Percentiles rank a stretch among this genome's conserved stretches.
Conservation (phyloP, 2,888 invertebrate species). For the Zaprionus obscuricornis region DNA sequence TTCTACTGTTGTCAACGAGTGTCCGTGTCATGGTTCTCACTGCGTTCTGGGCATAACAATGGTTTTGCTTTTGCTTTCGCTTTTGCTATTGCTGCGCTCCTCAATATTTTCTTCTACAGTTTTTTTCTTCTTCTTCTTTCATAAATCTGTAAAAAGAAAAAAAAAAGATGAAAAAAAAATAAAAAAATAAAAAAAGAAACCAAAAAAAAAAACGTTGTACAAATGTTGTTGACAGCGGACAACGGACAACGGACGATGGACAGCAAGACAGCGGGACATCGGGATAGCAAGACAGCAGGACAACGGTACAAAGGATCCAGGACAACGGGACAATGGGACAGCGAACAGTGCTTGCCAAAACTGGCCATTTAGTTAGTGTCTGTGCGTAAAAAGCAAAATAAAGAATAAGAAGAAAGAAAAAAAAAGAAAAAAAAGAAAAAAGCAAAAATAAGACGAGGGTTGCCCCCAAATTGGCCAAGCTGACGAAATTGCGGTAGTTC, state of each 20-base stretch:
- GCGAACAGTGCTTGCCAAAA: slow-evolving; percentile 33
- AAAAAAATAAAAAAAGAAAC: neutral
- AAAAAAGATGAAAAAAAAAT: slow-evolving; percentile 49
- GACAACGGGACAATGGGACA: slow-evolving; percentile 11
- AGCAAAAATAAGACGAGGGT: slow-evolving; percentile 55
- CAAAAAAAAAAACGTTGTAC: slow-evolving; percentile 49
- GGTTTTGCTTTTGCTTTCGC: slow-evolving; percentile 39
- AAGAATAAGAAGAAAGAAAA: slow-evolving; percentile 8
- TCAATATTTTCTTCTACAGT: neutral
- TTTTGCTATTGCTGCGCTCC: slow-evolving; percentile 15
- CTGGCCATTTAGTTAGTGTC: slow-evolving; percentile 53
- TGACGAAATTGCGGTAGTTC: slow-evolving; percentile 54
- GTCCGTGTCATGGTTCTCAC: slow-evolving; percentile 13
- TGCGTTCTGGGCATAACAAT: slow-evolving; percentile 47
- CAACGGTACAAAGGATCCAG: slow-evolving; percentile 12
- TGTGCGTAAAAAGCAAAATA: slow-evolving; percentile 13
- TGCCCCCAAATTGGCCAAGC: slow-evolving; percentile 64
- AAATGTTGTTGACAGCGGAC: slow-evolving; percentile 77
- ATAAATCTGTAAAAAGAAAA: slow-evolving; percentile 62
- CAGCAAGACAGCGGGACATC: slow-evolving; percentile 3
- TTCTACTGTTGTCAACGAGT: slow-evolving; percentile 53
- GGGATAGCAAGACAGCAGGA: slow-evolving; percentile 4
- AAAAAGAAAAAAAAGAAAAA: slow-evolving; percentile 9
- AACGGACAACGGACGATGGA: slow-evolving; percentile 10
- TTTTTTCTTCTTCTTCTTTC: slow-evolving; percentile 33